Evolutionary conservation across 1,140 invertebrate species (phyloP).

Genomic region (Ctenoplectra terminalis): DNA sequence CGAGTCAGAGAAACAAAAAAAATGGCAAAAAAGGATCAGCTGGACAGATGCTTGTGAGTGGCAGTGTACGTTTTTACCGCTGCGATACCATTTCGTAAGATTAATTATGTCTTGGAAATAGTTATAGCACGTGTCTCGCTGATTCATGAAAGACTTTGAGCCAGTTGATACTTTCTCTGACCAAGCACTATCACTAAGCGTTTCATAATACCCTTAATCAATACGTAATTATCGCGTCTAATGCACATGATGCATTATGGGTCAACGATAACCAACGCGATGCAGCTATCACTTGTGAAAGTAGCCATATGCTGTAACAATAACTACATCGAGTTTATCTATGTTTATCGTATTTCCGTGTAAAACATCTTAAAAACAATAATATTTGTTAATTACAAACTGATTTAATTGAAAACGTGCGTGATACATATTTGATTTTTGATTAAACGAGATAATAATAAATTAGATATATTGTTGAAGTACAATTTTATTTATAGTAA

Average conservation of each 20-base stretch:
- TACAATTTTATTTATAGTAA: no score
- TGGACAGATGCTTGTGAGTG: no score
- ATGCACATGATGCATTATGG: neutral
- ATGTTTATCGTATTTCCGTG: neutral
- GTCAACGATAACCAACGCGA: neutral
- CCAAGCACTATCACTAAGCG: neutral
- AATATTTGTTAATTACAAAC: neutral
- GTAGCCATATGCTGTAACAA: neutral
- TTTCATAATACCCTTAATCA: neutral
- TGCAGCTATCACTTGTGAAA: neutral
- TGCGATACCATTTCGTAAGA: no score
- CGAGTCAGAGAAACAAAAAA: no score
- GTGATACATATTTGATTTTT: neutral
- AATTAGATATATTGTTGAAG: neutral
- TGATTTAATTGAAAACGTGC: neutral
- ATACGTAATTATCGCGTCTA: slow-evolving; percentile 11
- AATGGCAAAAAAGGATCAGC: no score
- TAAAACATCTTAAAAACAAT: neutral
- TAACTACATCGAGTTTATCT: neutral
- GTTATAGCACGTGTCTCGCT: neutral
- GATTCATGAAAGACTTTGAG: neutral
- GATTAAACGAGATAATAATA: neutral
- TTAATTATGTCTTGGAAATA: neutral
- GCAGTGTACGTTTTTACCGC: no score
- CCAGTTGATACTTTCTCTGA: neutral